Evolutionary conservation across 2,888 invertebrate genomes (phyloP), one percentile per base, ranked within the genome.

Genomic region (Amaurobius ferox): DNA sequence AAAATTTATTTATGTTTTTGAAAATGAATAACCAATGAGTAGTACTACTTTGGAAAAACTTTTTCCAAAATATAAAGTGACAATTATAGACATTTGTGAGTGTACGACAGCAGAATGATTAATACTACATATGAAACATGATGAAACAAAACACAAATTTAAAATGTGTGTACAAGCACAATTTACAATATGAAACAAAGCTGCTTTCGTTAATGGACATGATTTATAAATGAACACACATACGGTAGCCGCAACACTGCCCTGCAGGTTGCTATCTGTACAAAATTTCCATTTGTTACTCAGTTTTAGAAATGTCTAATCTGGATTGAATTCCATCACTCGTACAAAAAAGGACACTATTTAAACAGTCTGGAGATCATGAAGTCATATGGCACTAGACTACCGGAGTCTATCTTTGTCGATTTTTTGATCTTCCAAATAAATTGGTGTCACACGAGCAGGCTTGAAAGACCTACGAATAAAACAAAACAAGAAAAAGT

Each of bases 391-490:
- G 85, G 78, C 78, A 86, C 77, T 62, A 78, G 67, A 76, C 79
- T 79, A 79, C 44, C 79, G 83, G 35, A 79, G 86, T 35, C 86
- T 90, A 55, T 87, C 88, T 80, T 90, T 90, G 26, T 89, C 90
- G n/a, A 87, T 87, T 86, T 89, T 89, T 29, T 89, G 90, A 40
- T 90, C 88, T 79, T 91, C 91, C 85, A 91, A 88, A 81, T 90
- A 91, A 70, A 91, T 91, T 30, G 91, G 91, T 26, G 91, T 91
- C 66, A 91, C 90, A 72, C 90, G 89, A 11, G 90, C 89, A 29
- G 91, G 91, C 88, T 91, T 91, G 90, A 90, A 91, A 86, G 90
- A 90, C 88, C 91, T 91, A 13, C 88, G 89, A 77, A 87, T 62
- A 81, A 86, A 68, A 66, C 16, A 26, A 13, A n/a, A 66, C n/a